Base-by-base conservation (phyloP, 2,113 vertebrate genomes). In the Mastomys coucha region DNA sequence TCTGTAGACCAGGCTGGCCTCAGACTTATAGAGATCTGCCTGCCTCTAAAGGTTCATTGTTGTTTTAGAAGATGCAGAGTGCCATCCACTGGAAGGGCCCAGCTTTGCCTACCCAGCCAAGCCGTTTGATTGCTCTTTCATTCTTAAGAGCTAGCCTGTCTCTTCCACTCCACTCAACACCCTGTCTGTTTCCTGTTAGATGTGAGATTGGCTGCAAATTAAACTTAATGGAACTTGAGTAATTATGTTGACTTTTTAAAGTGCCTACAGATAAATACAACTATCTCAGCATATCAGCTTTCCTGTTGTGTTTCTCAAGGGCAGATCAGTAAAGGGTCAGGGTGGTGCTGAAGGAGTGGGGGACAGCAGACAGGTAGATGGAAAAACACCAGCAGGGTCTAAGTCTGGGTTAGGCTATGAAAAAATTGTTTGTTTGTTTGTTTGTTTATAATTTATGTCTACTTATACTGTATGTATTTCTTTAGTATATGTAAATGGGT, bases 201-300 rank as follows among this genome's bases (percentile, higher is more conserved):
- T 98, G 96, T 98, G 97, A 98, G 98, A 98, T 98, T 98, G 98
- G 98, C 98, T 98, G 97, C 98, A 98, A 98, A 98, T 99, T 98
- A 98, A 98, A 98, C 97, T 98, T 98, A 98, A 99, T 98, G 98
- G 98, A 97, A 98, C 97, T 98, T 95, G 95, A 98, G 98, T 98
- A 98, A 98, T 98, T 98, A 99, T 98, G 97, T 98, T 98, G 98
- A 98, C 98, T 98, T 98, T 98, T 97, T 85, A 96, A 98, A 98
- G 97, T 97, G 98, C 98, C 98, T 98, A 98, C 97, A 97, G 98
- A 98, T 98, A 98, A 98, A 98, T 97, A 98, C 97, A 98, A 96
- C 97, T 98, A 98, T 98, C 82, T 94, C 86, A 85, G 96, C 91
- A 60, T 70, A 88, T 63, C 91, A 96, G 77, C 84, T 93, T 96